Evolutionary conservation across 2,113 vertebrate species (phyloP), one percentile per base, ranked within the genome.

Genomic region (Rhizomys pruinosus): DNA sequence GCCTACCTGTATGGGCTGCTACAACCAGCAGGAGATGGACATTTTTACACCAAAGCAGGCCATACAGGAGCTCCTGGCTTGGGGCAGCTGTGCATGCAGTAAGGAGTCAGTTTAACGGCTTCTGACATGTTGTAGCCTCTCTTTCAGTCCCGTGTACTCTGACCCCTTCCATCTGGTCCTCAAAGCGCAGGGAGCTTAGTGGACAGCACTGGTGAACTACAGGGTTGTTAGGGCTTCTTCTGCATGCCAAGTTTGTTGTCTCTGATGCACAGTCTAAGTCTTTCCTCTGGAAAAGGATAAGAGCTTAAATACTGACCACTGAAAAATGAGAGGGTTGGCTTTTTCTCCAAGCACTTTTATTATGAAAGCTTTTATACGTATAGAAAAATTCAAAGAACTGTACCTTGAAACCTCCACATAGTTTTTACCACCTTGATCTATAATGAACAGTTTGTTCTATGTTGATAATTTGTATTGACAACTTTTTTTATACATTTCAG

Each of bases 101-200:
- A 5, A 16, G 59, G 23, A 4, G 32, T 34, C 17, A 3, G n/a
- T 34, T 39, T 22, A 34, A 23, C 34, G 19, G 29, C 42, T n/a
- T 0, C 25, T 32, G 66, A 34, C 37, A 22, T 63, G 10, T 0
- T 8, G 2, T 0, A 4, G 34, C 39, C 37, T 1, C 57, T 52
- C 10, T 34, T 72, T 13, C 1, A 5, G 32, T 55, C 69, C 63
- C 10, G 32, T 55, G 0, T 12, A 9, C 47, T 37, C 74, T n/a
- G 15, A 32, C 32, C 39, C 11, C 39, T 73, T 47, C 68, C 34
- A 4, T n/a, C 39, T 52, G 25, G 4, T 42, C 22, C 19, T 72
- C 55, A 87, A 3, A 69, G 3, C 25, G 66, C 32, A 90, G 1
- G 37, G 3, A 63, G 17, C 17, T 27, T 34, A 68, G 39, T 69